Percentiles rank a stretch among this genome's conserved stretches.
Evolutionary conservation across 2,113 vertebrate genomes (phyloP).

Genomic region (Gymnorhina tibicen): DNA sequence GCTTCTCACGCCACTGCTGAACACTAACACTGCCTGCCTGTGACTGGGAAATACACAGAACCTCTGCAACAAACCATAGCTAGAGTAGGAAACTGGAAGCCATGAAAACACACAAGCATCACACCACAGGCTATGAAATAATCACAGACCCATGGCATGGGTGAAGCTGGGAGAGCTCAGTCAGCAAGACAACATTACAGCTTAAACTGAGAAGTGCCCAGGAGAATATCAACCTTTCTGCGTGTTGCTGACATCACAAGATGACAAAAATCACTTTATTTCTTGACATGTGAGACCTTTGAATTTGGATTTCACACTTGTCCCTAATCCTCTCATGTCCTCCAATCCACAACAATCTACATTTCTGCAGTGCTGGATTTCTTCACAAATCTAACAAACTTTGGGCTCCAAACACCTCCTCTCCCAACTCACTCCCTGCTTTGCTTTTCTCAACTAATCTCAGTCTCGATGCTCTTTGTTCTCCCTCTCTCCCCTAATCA

Average conservation of each 20-base stretch:
- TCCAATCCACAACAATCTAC: not conserved
- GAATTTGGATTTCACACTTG: not conserved
- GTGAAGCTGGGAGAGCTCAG: not conserved
- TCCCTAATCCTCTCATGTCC: not conserved
- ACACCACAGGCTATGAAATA: not conserved
- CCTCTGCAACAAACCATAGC: not conserved
- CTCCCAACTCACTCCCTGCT: not conserved
- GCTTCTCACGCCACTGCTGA: not conserved
- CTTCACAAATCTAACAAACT: not conserved
- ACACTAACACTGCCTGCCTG: not conserved
- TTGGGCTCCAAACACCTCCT: not conserved
- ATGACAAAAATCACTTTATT: not conserved
- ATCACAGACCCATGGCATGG: fast-evolving
- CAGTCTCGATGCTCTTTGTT: not conserved
- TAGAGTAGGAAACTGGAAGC: not conserved
- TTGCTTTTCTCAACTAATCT: not conserved
- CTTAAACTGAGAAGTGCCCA: not conserved
- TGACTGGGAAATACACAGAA: not conserved
- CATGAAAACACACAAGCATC: not conserved
- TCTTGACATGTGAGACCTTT: not conserved
- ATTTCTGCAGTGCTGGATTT: not conserved
- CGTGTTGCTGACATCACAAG: not conserved
- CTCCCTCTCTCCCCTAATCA: not conserved
- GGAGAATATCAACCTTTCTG: not conserved
- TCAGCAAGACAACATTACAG: not conserved